Evolutionary conservation across 2,888 invertebrate species (phyloP), one percentile per base, ranked within the genome.

Genomic region (Ceraclea dissimilis): DNA sequence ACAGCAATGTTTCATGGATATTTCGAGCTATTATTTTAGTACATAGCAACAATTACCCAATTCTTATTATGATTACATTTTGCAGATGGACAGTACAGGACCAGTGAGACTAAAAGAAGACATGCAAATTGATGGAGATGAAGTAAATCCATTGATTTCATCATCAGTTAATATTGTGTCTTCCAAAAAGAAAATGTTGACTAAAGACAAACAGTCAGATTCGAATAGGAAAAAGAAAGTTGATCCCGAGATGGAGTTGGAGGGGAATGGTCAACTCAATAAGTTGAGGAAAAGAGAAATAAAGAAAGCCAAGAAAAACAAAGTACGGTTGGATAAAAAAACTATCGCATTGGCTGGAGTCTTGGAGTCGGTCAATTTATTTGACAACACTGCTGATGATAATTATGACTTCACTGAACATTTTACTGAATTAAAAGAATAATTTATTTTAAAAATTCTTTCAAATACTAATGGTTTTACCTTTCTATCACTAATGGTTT

Each of bases 231-330:
- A 63, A 60, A 59, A 67, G 26, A 84, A 83, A 67, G 57, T 64
- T 2, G 84, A 89, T 69, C 83, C 86, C 0, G 78, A 83, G 67
- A 82, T 85, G 78, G 74, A 78, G 49, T 68, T 89, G 51, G 86
- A 87, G 68, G 90, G 90, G 60, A 86, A 86, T 67, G 71, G 79
- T 60, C 80, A 83, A 61, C 84, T 85, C 59, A 87, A 87, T 64
- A 86, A 84, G 61, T 78, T 81, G 57, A 77, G 76, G 53, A 82
- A 82, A 68, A 79, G 76, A 58, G 75, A 70, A 57, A 70, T 71
- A 0, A 71, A 66, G 43, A 68, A 69, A 57, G 18, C 67, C 63
- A 84, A 81, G 65, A 86, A 85, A 64, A 71, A 76, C 22, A 71
- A 69, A 61, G 72, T 72, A 46, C 72, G 79, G 26, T 75, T 72